Conservation (phyloP, 2,797 vertebrate genomes). For the Enteromius viviparus region DNA sequence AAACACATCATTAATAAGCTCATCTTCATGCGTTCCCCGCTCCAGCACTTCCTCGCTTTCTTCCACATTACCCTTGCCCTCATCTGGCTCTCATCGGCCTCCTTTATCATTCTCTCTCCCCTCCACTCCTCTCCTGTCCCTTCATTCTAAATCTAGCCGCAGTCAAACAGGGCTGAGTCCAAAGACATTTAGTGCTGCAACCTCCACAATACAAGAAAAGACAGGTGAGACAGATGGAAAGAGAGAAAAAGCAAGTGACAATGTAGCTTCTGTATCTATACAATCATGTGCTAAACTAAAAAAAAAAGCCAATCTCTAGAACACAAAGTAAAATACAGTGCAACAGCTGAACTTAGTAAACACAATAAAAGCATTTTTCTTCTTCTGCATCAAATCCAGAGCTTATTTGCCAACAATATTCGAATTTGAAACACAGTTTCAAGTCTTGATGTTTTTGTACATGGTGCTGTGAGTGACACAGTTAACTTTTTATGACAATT, state of each 20-base stretch:
- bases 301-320: too few species aligned
- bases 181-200: slow-evolving; percentile 75
- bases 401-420: background rate
- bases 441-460: background rate
- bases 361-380: background rate
- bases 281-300: too few species aligned
- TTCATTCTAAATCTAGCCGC: slow-evolving; percentile 79
- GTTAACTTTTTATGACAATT: background rate
- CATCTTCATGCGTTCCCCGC: background rate
- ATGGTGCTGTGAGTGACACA: background rate
- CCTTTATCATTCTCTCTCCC: slow-evolving; percentile 54
- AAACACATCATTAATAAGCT: slow-evolving; percentile 20
- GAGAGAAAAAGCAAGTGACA: background rate
- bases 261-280: background rate
- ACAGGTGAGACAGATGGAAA: slow-evolving; percentile 61
- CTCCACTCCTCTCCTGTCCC: slow-evolving; percentile 55
- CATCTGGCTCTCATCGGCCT: slow-evolving; percentile 49
- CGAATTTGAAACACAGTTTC: background rate
- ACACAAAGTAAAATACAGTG: background rate
- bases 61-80: slow-evolving; percentile 22
- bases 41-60: slow-evolving; percentile 30
- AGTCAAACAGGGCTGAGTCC: slow-evolving; percentile 81
- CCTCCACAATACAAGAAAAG: slow-evolving; percentile 72
- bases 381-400: background rate
- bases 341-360: background rate